A percentile compares a stretch with the other conserved stretches of the same genome.
Evolutionary conservation across 2,888 invertebrate species (phyloP).

Genomic region (Sminthurides aquaticus): DNA sequence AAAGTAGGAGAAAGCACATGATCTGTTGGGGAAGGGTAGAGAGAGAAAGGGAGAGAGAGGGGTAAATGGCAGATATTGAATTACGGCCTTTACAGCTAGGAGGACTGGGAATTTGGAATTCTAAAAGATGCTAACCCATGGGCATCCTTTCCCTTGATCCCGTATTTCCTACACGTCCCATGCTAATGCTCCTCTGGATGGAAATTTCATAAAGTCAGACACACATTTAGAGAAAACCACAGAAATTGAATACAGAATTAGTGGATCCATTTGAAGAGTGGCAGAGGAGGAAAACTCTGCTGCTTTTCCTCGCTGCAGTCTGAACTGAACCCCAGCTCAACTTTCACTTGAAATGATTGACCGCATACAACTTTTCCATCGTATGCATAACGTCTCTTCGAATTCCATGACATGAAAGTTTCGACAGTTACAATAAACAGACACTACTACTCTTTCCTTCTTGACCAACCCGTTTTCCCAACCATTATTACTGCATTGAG

Average conservation of each 20-base stretch:
- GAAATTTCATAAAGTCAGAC: constrained; percentile 8
- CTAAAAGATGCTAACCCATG: background rate
- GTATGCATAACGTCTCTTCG: background rate
- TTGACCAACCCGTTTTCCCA: too few relatives aligned
- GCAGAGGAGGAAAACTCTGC: background rate
- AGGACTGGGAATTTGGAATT: too few relatives aligned
- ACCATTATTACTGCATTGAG: too few relatives aligned
- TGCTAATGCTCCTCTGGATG: constrained; percentile 3
- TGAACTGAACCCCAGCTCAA: too few relatives aligned
- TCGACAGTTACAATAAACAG: too few relatives aligned
- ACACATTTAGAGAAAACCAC: constrained; percentile 2
- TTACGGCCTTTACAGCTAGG: too few relatives aligned
- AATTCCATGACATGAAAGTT: background rate
- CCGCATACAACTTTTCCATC: background rate
- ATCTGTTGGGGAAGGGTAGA: too few relatives aligned
- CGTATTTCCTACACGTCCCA: constrained; percentile 7
- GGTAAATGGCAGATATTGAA: too few relatives aligned
- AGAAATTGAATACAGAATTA: background rate
- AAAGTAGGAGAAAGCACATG: too few relatives aligned
- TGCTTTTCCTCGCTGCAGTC: background rate
- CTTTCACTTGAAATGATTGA: background rate
- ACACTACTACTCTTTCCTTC: background rate
- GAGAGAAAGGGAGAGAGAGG: too few relatives aligned
- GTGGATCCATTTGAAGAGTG: background rate
- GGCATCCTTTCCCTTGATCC: background rate